phyloP scores from a whole-genome alignment of 1,140 invertebrate genomes.

The Subanguina moxae region DNA sequence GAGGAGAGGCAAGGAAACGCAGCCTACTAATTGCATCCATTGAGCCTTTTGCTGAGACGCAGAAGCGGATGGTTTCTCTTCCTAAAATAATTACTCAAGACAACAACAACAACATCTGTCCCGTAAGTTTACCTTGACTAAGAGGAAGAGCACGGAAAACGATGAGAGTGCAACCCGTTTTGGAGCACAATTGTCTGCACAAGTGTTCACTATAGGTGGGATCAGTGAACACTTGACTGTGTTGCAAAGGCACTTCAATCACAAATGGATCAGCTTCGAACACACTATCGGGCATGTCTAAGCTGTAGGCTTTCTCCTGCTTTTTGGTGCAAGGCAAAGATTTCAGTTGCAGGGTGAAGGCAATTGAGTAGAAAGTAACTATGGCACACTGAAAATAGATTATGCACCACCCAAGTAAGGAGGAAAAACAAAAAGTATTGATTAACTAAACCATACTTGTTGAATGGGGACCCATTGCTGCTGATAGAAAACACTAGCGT shows the following conservation, averaged over 20 bases:
- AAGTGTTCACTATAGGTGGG: conserved; percentile 13
- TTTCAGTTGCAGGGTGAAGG: conserved; percentile 37
- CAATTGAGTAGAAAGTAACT: conserved; percentile 37
- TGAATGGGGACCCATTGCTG: conserved; percentile 23
- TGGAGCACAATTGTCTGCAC: conserved; percentile 8
- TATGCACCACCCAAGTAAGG: background rate
- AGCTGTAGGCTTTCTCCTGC: conserved; percentile 5
- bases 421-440: too few relatives aligned
- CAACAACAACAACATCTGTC: too few relatives aligned
- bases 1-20: conserved; percentile 25
- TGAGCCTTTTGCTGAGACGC: conserved; percentile 25
- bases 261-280: conserved; percentile 39
- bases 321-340: conserved; percentile 35
- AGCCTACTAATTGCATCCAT: conserved; percentile 27
- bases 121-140: conserved; percentile 13
- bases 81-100: conserved; percentile 12
- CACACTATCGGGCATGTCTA: conserved; percentile 6
- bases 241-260: conserved; percentile 29
- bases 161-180: conserved; percentile 34
- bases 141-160: conserved; percentile 38
- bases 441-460: conserved; percentile 21
- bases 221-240: conserved; percentile 24
- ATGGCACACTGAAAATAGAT: conserved; percentile 38
- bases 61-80: conserved; percentile 20
- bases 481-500: conserved; percentile 19